A percentile compares a stretch with the other conserved stretches of the same genome.
Evolutionary conservation across 2,888 invertebrate species (phyloP).

Genomic region (Chrysina gloriosa): DNA sequence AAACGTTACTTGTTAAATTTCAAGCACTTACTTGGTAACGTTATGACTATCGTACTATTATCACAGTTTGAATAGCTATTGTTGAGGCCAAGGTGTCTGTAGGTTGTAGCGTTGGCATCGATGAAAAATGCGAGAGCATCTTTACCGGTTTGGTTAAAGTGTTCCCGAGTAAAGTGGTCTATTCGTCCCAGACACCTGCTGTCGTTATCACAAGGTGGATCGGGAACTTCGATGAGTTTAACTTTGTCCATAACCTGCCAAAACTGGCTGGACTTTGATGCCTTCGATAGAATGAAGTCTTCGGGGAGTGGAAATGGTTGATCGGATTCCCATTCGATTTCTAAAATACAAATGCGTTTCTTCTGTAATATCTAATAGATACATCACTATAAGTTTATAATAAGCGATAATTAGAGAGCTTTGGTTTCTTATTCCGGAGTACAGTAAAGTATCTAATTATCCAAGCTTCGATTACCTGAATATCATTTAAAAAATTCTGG

Average conservation of each 20-base stretch:
- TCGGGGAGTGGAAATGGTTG: neutral
- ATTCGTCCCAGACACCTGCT: neutral
- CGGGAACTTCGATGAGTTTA: slow-evolving; percentile 6
- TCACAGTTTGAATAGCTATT: slow-evolving; percentile 36
- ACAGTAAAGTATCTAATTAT: too few relatives aligned
- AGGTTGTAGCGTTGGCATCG: slow-evolving; percentile 51
- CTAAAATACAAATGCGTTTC: too few relatives aligned
- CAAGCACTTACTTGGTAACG: slow-evolving; percentile 44
- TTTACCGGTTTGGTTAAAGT: neutral
- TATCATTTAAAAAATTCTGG: too few relatives aligned
- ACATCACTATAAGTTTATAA: too few relatives aligned
- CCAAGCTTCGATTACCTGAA: too few relatives aligned
- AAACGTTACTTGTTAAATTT: neutral
- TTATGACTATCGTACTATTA: slow-evolving; percentile 44
- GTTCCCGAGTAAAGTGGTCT: neutral
- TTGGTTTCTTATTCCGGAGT: too few relatives aligned
- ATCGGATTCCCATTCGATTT: slow-evolving; percentile 12
- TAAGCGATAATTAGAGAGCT: too few relatives aligned
- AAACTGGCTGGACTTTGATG: neutral
- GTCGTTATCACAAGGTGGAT: slow-evolving; percentile 8
- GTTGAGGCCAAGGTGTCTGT: slow-evolving; percentile 54
- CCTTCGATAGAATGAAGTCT: neutral
- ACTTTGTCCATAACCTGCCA: slow-evolving; percentile 1
- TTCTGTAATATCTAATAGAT: too few relatives aligned
- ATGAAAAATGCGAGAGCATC: slow-evolving; percentile 51